A percentile compares a stretch with the other conserved stretches of the same genome.
phyloP scores from a whole-genome alignment of 2,888 invertebrate genomes.

The Coenonympha glycerion region DNA sequence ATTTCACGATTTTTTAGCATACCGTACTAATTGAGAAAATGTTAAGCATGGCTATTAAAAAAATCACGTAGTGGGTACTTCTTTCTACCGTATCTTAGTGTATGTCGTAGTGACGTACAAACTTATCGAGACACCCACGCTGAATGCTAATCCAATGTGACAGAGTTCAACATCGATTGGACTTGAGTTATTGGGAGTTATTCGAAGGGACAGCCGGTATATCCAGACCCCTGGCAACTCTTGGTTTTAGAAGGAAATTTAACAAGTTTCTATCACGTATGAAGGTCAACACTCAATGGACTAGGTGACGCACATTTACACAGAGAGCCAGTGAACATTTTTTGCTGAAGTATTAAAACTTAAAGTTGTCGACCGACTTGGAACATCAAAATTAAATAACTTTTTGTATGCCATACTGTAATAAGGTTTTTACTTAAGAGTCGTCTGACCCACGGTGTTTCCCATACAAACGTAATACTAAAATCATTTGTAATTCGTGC shows the following conservation, averaged over 20 bases:
- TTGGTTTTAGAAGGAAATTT: slow-evolving; percentile 20
- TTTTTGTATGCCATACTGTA: no score
- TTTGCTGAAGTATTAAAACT: background rate
- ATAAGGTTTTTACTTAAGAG: no score
- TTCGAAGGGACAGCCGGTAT: slow-evolving; percentile 41
- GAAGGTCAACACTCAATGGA: slow-evolving; percentile 40
- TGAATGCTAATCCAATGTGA: slow-evolving; percentile 27
- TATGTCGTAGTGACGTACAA: slow-evolving; percentile 41
- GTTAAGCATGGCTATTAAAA: no score
- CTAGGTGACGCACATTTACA: slow-evolving; percentile 43
- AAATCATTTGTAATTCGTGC: no score
- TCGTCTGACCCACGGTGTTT: no score
- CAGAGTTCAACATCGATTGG: slow-evolving; percentile 37
- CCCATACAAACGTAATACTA: no score
- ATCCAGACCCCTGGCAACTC: slow-evolving; percentile 35
- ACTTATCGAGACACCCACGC: slow-evolving; percentile 21
- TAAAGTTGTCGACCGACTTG: no score
- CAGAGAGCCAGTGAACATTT: background rate
- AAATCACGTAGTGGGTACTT: no score
- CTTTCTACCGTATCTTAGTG: background rate
- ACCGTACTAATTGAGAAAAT: no score
- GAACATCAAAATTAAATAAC: no score
- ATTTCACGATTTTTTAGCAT: no score
- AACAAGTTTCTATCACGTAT: slow-evolving; percentile 4
- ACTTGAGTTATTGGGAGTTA: slow-evolving; percentile 32